A percentile compares a stretch with the other conserved stretches of the same genome.
Conservation (phyloP, 1,140 invertebrate species). For the Drosophila bocki region DNA sequence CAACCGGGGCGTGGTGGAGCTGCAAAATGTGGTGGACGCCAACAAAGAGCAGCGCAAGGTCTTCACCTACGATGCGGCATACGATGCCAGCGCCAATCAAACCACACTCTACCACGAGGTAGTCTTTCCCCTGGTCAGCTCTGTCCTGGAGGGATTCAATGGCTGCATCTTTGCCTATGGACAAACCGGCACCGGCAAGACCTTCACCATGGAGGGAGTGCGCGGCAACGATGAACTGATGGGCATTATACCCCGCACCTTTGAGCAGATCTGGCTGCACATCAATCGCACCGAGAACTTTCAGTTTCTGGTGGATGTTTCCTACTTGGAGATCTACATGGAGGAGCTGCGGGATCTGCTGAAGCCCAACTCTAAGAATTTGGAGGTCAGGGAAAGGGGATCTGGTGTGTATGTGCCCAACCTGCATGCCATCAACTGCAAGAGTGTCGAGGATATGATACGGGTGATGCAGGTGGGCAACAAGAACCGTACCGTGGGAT, state of each 20-base stretch:
- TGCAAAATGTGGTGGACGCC: conserved; percentile 86
- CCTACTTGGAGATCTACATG: conserved; percentile 98
- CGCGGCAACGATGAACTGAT: conserved; percentile 87
- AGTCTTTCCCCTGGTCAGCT: conserved; percentile 96
- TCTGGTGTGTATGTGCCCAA: conserved; percentile 97
- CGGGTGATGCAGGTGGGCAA: conserved; percentile 96
- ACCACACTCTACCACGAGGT: conserved; percentile 97
- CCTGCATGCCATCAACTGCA: conserved; percentile 95
- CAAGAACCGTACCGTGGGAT: conserved; percentile 94
- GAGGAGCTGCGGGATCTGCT: conserved; percentile 97
- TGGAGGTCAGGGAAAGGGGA: conserved; percentile 90
- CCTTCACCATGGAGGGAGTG: conserved; percentile 97
- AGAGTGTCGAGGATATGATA: conserved; percentile 95
- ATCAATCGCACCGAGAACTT: conserved; percentile 94
- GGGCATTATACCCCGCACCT: conserved; percentile 97
- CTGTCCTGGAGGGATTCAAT: conserved; percentile 97
- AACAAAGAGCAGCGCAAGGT: conserved; percentile 87
- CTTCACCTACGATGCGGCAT: conserved; percentile 98
- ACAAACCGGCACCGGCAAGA: conserved; percentile 97
- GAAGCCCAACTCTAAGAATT: conserved; percentile 91
- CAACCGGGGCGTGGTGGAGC: conserved; percentile 89
- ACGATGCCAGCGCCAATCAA: conserved; percentile 94
- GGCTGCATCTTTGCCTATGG: conserved; percentile 99
- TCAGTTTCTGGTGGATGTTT: conserved; percentile 96
- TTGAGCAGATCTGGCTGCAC: conserved; percentile 98